phyloP scores from a whole-genome alignment of 2,888 invertebrate species.

The Polyploca ridens region DNA sequence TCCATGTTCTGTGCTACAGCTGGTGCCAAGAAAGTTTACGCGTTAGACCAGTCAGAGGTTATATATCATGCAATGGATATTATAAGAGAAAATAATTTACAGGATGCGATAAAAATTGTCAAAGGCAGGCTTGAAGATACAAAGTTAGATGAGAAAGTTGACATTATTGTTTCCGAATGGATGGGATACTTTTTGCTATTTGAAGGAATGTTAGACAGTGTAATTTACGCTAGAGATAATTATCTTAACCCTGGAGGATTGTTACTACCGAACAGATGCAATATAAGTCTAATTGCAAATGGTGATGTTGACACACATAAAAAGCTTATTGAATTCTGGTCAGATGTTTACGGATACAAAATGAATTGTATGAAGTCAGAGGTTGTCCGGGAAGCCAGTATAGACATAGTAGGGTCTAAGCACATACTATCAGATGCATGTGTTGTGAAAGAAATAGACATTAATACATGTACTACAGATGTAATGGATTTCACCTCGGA shows the following conservation, averaged over 20 bases:
- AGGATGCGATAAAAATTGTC: conserved; percentile 89
- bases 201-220: conserved; percentile 98
- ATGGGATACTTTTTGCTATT: conserved; percentile 99
- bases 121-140: conserved; percentile 95
- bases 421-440: conserved; percentile 87
- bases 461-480: conserved; percentile 88
- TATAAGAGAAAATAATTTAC: conserved; percentile 92
- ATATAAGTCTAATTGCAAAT: conserved; percentile 91
- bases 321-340: conserved; percentile 93
- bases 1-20: conserved; percentile 99
- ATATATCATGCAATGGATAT: conserved; percentile 98
- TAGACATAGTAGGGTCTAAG: conserved; percentile 80
- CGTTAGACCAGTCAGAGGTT: conserved; percentile 98
- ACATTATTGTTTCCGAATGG: conserved; percentile 98
- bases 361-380: conserved; percentile 96
- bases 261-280: conserved; percentile 93
- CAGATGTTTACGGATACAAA: conserved; percentile 96
- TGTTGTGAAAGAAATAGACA: conserved; percentile 89
- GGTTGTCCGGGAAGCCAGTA: conserved; percentile 89
- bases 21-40: conserved; percentile 95
- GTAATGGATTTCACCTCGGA: conserved; percentile 89
- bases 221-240: conserved; percentile 94
- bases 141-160: conserved; percentile 90
- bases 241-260: conserved; percentile 90
- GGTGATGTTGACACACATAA: conserved; percentile 90